phyloP scores from a whole-genome alignment of 2,797 vertebrate genomes.

The Manis crassicaudata region DNA sequence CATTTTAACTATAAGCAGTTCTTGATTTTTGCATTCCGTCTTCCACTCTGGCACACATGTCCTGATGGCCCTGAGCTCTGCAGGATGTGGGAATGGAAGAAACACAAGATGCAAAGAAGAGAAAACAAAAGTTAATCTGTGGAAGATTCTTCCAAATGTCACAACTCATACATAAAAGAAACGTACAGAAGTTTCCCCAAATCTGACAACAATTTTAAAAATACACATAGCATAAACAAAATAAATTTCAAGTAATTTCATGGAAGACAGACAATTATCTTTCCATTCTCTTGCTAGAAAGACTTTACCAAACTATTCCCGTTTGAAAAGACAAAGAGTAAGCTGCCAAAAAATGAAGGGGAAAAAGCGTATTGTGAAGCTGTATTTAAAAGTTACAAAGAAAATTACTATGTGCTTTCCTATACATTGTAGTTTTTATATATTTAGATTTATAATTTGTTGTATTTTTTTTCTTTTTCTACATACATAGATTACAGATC shows the following conservation, averaged over 20 bases:
- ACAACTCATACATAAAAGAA: background rate
- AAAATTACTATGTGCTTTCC: background rate
- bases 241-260: constrained; percentile 26
- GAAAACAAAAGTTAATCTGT: background rate
- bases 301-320: background rate
- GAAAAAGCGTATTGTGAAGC: background rate
- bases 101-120: background rate
- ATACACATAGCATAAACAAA: background rate
- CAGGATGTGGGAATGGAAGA: background rate
- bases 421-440: background rate
- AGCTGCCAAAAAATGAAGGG: background rate
- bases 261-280: background rate
- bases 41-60: background rate
- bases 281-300: background rate
- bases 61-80: background rate
- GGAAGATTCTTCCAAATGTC: constrained; percentile 20
- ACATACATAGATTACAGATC: background rate
- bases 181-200: background rate
- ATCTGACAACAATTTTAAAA: constrained; percentile 43
- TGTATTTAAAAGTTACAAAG: background rate
- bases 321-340: background rate
- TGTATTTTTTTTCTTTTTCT: constrained; percentile 10
- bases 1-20: constrained; percentile 14
- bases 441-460: background rate
- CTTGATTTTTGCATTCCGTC: background rate